A percentile compares a stretch with the other conserved stretches of the same genome.
phyloP scores from a whole-genome alignment of 2,888 invertebrate genomes.

The Apomyelois bistriatella region DNA sequence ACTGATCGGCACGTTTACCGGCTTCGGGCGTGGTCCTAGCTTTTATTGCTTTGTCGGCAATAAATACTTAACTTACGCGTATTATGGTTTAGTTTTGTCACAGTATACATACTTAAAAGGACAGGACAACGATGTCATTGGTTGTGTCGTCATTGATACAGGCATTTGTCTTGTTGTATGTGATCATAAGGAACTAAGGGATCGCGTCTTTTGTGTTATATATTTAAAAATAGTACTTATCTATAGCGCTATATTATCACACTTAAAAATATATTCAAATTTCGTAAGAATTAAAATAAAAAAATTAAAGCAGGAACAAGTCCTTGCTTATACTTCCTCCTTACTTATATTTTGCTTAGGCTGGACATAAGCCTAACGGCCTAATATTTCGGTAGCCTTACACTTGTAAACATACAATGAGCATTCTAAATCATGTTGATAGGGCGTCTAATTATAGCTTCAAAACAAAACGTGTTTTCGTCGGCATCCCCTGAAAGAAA shows the following conservation, averaged over 20 bases:
- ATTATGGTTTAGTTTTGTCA: not conserved
- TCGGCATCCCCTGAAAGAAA: slow-evolving; percentile 28
- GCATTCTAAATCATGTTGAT: slow-evolving; percentile 22
- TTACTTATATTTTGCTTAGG: too few relatives aligned
- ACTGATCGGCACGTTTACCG: slow-evolving; percentile 54
- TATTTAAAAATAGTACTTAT: too few relatives aligned
- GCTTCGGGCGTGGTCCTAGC: slow-evolving; percentile 23
- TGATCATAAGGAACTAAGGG: too few relatives aligned
- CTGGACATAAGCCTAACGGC: not conserved
- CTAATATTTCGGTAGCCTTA: slow-evolving; percentile 18
- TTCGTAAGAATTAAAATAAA: too few relatives aligned
- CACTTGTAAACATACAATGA: slow-evolving; percentile 36
- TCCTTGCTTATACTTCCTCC: too few relatives aligned
- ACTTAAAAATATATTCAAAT: too few relatives aligned
- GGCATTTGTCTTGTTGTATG: too few relatives aligned
- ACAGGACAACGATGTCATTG: too few relatives aligned
- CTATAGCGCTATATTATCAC: too few relatives aligned
- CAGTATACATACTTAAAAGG: not conserved
- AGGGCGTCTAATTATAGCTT: slow-evolving; percentile 34
- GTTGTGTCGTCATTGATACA: too few relatives aligned
- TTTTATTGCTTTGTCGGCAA: slow-evolving; percentile 5
- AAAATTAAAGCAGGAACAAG: too few relatives aligned
- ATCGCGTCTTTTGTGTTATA: too few relatives aligned
- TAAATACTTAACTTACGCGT: not conserved
- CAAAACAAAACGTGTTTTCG: slow-evolving; percentile 34